phyloP scores from a whole-genome alignment of 2,888 invertebrate species.

The Nymphalis polychloros region DNA sequence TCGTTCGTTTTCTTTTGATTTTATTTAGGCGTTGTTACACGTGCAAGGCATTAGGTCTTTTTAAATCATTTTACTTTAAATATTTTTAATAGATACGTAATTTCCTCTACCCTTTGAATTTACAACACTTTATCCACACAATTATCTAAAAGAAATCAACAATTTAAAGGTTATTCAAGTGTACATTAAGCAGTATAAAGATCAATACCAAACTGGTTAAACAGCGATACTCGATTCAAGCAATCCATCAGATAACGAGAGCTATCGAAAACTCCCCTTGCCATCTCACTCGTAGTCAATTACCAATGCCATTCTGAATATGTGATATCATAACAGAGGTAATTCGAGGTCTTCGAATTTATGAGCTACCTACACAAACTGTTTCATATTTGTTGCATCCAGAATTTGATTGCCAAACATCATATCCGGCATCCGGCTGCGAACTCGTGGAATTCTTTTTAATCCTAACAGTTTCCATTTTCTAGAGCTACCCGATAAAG shows the following conservation, averaged over 20 bases:
- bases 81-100: too few species aligned
- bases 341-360: neutral
- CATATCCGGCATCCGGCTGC: conserved; percentile 76
- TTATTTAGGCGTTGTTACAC: too few species aligned
- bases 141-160: neutral
- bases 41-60: too few species aligned
- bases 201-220: neutral
- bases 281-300: conserved; percentile 49
- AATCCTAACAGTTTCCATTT: conserved; percentile 56
- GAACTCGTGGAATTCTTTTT: conserved; percentile 49
- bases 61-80: too few species aligned
- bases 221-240: neutral
- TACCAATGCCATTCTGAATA: conserved; percentile 51
- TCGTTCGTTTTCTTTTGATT: too few species aligned
- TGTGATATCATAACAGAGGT: neutral
- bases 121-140: too few species aligned
- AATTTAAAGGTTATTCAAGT: neutral
- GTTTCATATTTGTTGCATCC: conserved; percentile 56
- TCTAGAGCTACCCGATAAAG: conserved; percentile 52
- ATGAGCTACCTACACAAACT: conserved; percentile 35
- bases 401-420: conserved; percentile 80
- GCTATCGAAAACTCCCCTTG: conserved; percentile 15
- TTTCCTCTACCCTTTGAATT: too few species aligned
- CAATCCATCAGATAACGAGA: neutral
- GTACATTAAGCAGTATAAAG: neutral